A percentile compares a stretch with the other conserved stretches of the same genome.
These are phyloP conservation scores for Colossoma macropomum DNA, from an alignment of 2,113 vertebrate species.

Conservation along the genomic window DNA sequence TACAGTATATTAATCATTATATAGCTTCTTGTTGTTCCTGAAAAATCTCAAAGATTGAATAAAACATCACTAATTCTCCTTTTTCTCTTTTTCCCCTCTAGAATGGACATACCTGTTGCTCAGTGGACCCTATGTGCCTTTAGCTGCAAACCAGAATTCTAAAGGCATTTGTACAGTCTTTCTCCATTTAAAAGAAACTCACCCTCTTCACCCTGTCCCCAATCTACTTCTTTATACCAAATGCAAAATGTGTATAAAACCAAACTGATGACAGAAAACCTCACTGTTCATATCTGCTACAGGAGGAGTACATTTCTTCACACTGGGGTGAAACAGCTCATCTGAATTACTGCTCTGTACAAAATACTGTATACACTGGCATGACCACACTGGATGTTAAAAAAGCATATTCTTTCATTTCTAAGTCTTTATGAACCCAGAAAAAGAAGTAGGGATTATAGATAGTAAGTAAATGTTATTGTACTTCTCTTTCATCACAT, in stretches of 20 bases:
- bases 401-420: constrained; percentile 74
- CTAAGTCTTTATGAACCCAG: constrained; percentile 63
- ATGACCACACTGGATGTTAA: constrained; percentile 81
- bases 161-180: constrained; percentile 77
- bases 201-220: constrained; percentile 34
- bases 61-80: not conserved
- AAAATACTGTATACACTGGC: constrained; percentile 80
- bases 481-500: constrained; percentile 75
- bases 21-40: no score
- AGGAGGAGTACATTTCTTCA: constrained; percentile 55
- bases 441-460: constrained; percentile 62
- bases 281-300: constrained; percentile 62
- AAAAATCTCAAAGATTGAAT: no score
- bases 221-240: constrained; percentile 77
- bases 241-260: constrained; percentile 74
- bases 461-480: constrained; percentile 70
- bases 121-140: constrained; percentile 99
- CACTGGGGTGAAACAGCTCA: constrained; percentile 64
- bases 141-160: constrained; percentile 83
- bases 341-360: constrained; percentile 74
- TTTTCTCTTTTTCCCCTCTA: constrained; percentile 65
- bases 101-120: constrained; percentile 98
- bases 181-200: constrained; percentile 63
- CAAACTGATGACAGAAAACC: constrained; percentile 69
- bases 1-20: no score